Evolutionary conservation across 1,140 invertebrate genomes (phyloP), one percentile per base, ranked within the genome.

Genomic region (Theocolax elegans): DNA sequence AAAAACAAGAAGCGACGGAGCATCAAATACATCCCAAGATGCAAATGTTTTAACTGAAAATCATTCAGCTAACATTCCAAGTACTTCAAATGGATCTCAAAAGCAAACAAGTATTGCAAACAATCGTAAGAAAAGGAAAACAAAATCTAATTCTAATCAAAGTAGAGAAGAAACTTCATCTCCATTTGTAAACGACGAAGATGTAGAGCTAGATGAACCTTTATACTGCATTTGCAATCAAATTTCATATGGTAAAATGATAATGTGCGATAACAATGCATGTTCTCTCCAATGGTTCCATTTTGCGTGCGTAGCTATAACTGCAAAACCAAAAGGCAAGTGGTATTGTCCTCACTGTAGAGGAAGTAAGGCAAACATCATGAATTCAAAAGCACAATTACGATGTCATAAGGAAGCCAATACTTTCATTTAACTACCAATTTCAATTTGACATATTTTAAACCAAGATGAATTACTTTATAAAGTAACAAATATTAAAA

Each of bases 281-380:
- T 97, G 95, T 81, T 94, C 95, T 15, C 97, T 98, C 75, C 97
- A 99, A 85, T 99, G 98, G 98, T 99, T 99, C 86, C 97, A 99
- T 83, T 99, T 99, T 87, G 94, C 94, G 3, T 99, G 98, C 86
- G 97, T 99, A 71, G 94, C 94, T 42, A 88, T 99, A 31, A 97
- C 92, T 56, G 95, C 92, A 13, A 99, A 99, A 83, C 98, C 98
- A 0, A 99, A 99, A 88, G 98, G 97, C 9, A 98, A 98, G 86
- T 99, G 97, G 97, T 99, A 93, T 83, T 99, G 97, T 87, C 96
- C 96, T 25, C 95, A 95, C 80, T 97, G 95, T 86, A 91, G 90
- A 38, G 91, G 92, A 75, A 92, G 95, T 80, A 87, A 92, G 71
- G 93, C 94, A 1, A 97, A 95, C 79, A 90, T 96, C 2, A 96